Base-by-base conservation (phyloP, 2,797 vertebrate species). In the Neomorphus geoffroyi region DNA sequence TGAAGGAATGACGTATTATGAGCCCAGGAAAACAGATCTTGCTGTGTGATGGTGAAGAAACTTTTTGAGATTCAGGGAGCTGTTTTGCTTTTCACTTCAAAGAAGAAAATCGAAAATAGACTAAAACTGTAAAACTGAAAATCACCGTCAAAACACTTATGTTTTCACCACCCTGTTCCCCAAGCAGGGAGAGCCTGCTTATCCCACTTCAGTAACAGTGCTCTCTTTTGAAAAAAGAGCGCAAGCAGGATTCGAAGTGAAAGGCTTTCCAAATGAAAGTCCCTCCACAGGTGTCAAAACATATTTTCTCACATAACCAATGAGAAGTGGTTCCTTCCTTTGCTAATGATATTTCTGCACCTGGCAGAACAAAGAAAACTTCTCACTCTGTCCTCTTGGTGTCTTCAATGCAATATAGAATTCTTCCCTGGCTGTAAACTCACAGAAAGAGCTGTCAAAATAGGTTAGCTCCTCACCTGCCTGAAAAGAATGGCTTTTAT, bases 1-100 rank as follows among this genome's bases (percentile, higher is more conserved):
- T 37, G 39, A 74, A 45, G 41, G 45, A 45, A 18, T 18, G 45
- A 18, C 45, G 16, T 45, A 21, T 46, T 46, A 48, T 11, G 46
- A 48, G 46, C 8, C 30, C 27, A 17, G 27, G 33, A 30, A 30
- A 75, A 50, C 5, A 32, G 7, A 39, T 56, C 46, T 89, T 61
- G 16, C 9, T 58, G 11, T 62, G 30, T 43, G 30, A 58, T 22
- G 9, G 5, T 46, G 43, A 82, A 80, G 43, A 80, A 75, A 70
- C 0, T 0, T 62, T 70, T 54, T 77, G 67, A 82, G 41, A 26
- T 66, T 50, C 1, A 2, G 14, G 21, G 9, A 88, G 19, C 10
- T 41, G 32, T n/a, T 92, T 53, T 4, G 1, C 11, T 91, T 81
- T 67, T 91, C 27, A 2, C 15, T 77, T 28, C 10, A 39, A 77